Conservation (phyloP, 2,113 vertebrate species). For the Ahaetulla prasina region DNA sequence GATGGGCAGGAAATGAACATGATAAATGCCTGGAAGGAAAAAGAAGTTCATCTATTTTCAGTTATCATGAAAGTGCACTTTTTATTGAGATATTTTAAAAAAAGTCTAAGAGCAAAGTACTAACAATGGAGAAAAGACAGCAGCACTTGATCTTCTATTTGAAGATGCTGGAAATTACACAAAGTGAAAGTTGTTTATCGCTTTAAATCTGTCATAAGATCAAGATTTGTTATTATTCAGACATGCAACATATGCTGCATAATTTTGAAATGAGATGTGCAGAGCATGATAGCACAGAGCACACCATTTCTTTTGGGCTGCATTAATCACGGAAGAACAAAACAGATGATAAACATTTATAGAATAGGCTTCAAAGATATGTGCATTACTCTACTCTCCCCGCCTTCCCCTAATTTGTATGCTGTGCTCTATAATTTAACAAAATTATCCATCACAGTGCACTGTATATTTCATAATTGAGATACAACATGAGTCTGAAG, state of each 20-base stretch:
- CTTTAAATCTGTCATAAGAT: neutral
- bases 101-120: neutral
- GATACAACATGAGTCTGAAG: neutral
- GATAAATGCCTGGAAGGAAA: neutral
- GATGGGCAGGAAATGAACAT: neutral
- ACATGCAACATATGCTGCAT: neutral
- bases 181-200: neutral
- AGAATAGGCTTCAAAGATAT: neutral
- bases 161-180: neutral
- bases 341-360: neutral
- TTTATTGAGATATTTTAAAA: neutral
- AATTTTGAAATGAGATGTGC: neutral
- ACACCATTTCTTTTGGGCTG: neutral
- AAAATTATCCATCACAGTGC: neutral
- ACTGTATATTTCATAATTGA: neutral
- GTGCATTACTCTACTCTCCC: neutral
- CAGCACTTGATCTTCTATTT: neutral
- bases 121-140: neutral
- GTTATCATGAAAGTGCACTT: neutral
- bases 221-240: neutral
- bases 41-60: neutral
- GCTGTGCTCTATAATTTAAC: neutral
- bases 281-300: neutral
- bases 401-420: neutral
- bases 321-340: neutral